Evolutionary conservation across 2,113 vertebrate species (phyloP).

Genomic region (Rousettus leschenaultii): DNA sequence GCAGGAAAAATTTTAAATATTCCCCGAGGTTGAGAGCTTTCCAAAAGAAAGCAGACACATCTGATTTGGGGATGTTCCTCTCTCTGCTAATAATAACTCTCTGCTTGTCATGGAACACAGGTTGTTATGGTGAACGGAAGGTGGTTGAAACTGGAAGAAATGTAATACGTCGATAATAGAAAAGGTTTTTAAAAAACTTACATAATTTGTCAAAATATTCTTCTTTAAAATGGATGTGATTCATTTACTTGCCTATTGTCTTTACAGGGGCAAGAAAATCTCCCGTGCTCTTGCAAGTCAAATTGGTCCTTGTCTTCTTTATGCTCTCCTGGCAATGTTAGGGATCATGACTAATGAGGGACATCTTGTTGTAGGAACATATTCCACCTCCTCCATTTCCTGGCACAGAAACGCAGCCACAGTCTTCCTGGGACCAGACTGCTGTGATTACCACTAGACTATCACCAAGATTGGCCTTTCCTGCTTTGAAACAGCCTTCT

Average conservation of each 20-base stretch:
- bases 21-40: neutral
- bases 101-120: neutral
- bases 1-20: neutral
- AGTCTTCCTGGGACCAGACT: neutral
- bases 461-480: neutral
- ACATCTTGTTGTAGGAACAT: neutral
- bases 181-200: neutral
- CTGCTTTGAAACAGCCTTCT: neutral
- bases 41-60: neutral
- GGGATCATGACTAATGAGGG: neutral
- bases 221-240: neutral
- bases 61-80: neutral
- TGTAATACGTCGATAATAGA: neutral
- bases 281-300: neutral
- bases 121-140: neutral
- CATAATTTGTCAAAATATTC: neutral
- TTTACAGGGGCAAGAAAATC: neutral
- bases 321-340: neutral
- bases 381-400: neutral
- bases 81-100: neutral
- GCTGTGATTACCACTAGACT: neutral
- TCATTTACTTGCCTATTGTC: neutral
- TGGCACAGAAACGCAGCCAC: neutral
- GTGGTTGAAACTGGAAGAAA: neutral
- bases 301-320: neutral